Evolutionary conservation across 2,113 vertebrate genomes (phyloP), one percentile per base, ranked within the genome.

Genomic region (Petroica traversi): DNA sequence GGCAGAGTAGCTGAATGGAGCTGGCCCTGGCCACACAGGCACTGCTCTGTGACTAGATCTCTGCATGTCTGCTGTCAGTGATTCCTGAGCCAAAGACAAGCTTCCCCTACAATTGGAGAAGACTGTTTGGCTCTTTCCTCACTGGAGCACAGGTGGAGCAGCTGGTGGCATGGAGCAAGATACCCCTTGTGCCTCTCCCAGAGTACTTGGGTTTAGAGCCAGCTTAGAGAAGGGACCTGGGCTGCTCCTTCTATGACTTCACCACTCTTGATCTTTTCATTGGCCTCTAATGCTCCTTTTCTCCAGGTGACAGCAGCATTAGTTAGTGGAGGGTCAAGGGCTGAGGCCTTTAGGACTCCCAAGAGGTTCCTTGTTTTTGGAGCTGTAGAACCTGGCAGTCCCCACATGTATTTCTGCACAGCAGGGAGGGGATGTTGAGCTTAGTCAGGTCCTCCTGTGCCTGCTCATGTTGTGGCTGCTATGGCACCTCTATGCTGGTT

Each of bases 81-180:
- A 17, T 31, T 41, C 61, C 25, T 46, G 59, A 69, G 36, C 55
- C 55, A 6, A 7, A 5, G 55, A 11, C 28, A 19, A 46, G 41
- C 14, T 43, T 48, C 46, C 79, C 12, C n/a, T 33, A 0, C 0
- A 1, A 0, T 9, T 18, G 19, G 36, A 43, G 20, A 31, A 36
- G 8, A 4, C 31, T 28, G 55, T 5, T n/a, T n/a, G 16, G 29
- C 23, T 46, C 40, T n/a, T 40, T 29, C 9, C 16, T 57, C 17
- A 5, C 69, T 51, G 55, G 55, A 51, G 29, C 49, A 33, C 49
- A 41, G 69, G 18, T 12, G 14, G 11, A 19, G 24, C 7, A 62
- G 63, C 51, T 75, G 34, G 57, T 49, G 62, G 26, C 33, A 15
- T 0, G 3, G n/a, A 34, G 19, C 3, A 24, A 25, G 31, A 26